Conservation (phyloP, 2,113 vertebrate species). For the Brienomyrus brachyistius region DNA sequence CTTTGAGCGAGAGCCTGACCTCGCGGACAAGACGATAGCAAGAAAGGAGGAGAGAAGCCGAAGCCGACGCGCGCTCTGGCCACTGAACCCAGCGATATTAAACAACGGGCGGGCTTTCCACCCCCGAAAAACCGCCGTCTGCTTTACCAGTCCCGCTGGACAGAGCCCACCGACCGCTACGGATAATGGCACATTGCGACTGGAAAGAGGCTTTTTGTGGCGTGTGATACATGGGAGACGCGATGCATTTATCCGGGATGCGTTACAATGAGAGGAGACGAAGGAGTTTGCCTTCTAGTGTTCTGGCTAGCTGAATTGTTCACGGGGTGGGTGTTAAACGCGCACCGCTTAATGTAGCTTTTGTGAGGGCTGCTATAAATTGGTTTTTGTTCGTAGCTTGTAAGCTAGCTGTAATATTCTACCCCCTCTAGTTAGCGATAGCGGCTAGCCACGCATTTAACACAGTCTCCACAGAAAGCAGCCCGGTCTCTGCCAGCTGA, state of each 20-base stretch:
- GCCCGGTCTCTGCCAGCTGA: no score
- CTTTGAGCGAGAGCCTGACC: constrained; percentile 11
- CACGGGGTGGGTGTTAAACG: not conserved
- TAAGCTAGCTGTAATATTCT: not conserved
- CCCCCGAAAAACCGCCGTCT: not conserved
- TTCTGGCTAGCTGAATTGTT: constrained; percentile 43
- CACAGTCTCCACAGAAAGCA: not conserved
- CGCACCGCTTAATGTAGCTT: not conserved
- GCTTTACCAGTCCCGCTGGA: not conserved
- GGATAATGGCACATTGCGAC: constrained; percentile 19
- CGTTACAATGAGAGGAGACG: constrained; percentile 30
- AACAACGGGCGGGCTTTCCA: not conserved
- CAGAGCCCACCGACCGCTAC: not conserved
- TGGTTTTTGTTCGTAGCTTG: not conserved
- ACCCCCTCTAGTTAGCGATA: not conserved
- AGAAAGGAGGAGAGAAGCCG: not conserved
- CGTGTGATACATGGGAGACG: constrained; percentile 44
- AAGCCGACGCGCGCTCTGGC: not conserved
- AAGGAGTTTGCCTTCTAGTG: constrained; percentile 5
- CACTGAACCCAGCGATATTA: not conserved
- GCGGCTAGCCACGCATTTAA: not conserved
- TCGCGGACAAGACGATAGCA: constrained; percentile 27
- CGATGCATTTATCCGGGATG: constrained; percentile 38
- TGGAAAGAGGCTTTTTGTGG: constrained; percentile 43
- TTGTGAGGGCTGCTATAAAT: not conserved